These are phyloP conservation scores for Acropternis orthonyx DNA, from an alignment of 2,797 vertebrate genomes.

Conservation along the genomic window DNA sequence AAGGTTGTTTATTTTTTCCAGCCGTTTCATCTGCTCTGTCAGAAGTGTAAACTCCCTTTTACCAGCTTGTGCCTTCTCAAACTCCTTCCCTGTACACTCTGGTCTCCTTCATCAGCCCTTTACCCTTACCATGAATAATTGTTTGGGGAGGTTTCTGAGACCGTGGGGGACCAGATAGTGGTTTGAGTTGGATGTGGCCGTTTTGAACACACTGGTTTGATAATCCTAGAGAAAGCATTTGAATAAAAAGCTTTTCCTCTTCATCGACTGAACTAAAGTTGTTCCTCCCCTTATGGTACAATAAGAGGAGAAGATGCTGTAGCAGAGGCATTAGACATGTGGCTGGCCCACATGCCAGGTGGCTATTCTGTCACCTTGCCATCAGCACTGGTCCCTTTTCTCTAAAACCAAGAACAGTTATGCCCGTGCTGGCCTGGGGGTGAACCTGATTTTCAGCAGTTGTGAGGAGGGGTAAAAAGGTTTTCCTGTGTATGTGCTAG, in stretches of 20 bases:
- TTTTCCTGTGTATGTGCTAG: neutral
- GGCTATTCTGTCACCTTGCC: neutral
- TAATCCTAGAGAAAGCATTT: neutral
- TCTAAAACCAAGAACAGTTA: neutral
- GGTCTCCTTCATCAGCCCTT: neutral
- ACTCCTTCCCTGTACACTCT: neutral
- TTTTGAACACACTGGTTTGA: neutral
- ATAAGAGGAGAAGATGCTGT: neutral
- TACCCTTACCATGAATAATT: neutral
- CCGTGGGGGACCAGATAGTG: neutral
- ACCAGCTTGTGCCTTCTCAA: neutral
- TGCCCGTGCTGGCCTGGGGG: neutral
- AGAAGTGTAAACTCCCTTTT: neutral
- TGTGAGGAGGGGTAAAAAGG: neutral
- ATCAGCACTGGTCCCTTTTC: neutral
- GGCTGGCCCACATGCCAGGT: conserved; percentile 12
- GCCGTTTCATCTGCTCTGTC: neutral
- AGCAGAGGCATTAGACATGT: neutral
- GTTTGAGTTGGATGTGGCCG: neutral
- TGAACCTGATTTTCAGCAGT: neutral
- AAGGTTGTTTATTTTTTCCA: neutral
- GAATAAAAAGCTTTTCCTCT: neutral
- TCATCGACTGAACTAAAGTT: neutral
- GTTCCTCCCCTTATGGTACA: conserved; percentile 11
- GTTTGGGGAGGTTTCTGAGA: neutral